These are phyloP conservation scores for Ligdia adustata DNA, from an alignment of 2,888 invertebrate genomes.

Conservation along the genomic window DNA sequence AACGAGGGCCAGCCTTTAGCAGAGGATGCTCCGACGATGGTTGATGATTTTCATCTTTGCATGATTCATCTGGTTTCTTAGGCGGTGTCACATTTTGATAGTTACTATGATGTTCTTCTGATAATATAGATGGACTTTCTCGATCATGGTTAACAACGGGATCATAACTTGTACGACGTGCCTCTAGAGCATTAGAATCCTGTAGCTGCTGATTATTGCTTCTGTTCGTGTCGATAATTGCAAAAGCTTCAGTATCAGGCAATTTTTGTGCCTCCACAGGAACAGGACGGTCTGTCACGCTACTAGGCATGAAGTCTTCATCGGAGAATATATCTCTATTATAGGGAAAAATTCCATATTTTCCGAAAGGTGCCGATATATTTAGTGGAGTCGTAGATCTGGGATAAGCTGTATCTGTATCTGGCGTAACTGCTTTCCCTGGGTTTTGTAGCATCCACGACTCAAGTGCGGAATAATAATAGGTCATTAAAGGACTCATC, in stretches of 20 bases:
- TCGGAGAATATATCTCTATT: background rate
- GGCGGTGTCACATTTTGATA: background rate
- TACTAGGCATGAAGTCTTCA: background rate
- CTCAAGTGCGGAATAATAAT: conserved; percentile 23
- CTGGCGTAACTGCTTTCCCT: conserved; percentile 21
- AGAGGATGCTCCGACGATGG: conserved; percentile 5
- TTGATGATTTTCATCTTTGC: background rate
- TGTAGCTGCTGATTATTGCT: background rate
- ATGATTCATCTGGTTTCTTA: background rate
- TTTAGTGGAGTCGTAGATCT: conserved; percentile 25
- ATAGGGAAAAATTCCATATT: conserved; percentile 7
- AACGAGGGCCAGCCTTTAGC: conserved; percentile 12
- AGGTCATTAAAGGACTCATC: conserved; percentile 20
- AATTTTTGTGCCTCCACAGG: background rate
- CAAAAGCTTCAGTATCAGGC: background rate
- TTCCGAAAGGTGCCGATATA: conserved; percentile 14
- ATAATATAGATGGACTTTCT: conserved; percentile 1
- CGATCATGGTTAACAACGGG: conserved; percentile 1
- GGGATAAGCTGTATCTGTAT: conserved; percentile 17
- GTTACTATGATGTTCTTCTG: background rate
- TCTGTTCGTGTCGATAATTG: background rate
- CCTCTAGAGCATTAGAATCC: background rate
- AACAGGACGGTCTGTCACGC: background rate
- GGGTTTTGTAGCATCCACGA: conserved; percentile 27
- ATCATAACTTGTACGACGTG: background rate